Conservation (phyloP, 2,113 vertebrate species). For the Chauna torquata region DNA sequence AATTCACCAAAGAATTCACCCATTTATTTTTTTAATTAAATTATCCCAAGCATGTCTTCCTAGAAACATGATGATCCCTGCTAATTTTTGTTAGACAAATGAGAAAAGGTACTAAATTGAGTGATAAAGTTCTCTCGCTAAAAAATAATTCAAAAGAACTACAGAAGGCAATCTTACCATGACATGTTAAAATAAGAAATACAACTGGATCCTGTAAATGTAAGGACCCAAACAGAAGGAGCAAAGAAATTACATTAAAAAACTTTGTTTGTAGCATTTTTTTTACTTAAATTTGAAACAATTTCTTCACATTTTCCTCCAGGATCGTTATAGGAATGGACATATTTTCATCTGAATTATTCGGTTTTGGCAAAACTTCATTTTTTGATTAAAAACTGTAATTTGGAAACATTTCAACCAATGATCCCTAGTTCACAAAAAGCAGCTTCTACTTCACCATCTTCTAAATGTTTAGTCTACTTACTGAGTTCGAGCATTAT, state of each 20-base stretch:
- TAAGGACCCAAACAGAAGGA: background rate
- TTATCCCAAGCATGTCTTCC: rapidly evolving
- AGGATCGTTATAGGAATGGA: background rate
- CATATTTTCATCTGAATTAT: background rate
- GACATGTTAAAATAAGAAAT: background rate
- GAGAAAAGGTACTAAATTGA: background rate
- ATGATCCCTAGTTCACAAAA: background rate
- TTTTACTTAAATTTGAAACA: background rate
- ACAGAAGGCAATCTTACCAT: background rate
- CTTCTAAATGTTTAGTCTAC: background rate
- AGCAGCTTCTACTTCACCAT: background rate
- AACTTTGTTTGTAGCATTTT: too few species aligned
- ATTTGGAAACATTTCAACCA: background rate
- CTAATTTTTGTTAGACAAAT: background rate
- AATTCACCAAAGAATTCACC: background rate
- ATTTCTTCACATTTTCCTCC: background rate
- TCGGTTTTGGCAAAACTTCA: background rate
- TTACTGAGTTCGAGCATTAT: background rate
- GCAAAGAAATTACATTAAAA: background rate
- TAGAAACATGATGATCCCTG: background rate
- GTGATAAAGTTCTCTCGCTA: background rate
- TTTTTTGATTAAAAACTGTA: background rate
- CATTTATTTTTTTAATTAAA: background rate
- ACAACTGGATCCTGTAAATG: background rate
- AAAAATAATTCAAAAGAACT: background rate